These are phyloP conservation scores for Psittacus erithacus DNA, from an alignment of 2,113 vertebrate species.

Conservation along the genomic window DNA sequence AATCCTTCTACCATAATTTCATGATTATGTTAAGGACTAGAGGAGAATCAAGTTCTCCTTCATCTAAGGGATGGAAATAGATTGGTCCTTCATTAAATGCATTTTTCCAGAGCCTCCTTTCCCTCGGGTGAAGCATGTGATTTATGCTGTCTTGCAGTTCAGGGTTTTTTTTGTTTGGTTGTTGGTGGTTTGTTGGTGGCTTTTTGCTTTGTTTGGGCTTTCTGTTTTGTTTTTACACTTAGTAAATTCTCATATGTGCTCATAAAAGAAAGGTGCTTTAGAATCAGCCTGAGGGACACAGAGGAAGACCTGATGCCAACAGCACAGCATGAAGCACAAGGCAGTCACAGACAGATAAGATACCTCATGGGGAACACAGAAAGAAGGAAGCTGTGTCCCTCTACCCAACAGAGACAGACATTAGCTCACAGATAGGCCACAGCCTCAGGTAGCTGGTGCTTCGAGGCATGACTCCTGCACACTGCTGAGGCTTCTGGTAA, in stretches of 20 bases:
- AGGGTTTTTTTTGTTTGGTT: neutral
- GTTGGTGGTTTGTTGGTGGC: neutral
- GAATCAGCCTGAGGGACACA: rapidly evolving
- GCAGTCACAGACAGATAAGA: neutral
- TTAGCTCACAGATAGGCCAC: neutral
- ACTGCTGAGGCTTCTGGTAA: neutral
- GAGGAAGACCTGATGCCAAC: neutral
- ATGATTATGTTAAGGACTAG: neutral
- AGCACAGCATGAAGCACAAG: neutral
- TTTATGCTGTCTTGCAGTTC: neutral
- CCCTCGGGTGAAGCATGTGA: neutral
- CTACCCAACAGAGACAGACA: neutral
- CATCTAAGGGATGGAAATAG: neutral
- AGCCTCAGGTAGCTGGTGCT: neutral
- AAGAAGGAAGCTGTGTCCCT: neutral
- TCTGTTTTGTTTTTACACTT: neutral
- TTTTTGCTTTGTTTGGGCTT: neutral
- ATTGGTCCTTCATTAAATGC: neutral
- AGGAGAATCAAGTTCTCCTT: neutral
- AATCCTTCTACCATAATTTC: neutral
- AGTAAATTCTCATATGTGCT: neutral
- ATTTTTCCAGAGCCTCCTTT: neutral
- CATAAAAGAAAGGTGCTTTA: neutral
- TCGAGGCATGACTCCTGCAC: neutral
- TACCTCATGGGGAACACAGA: neutral